Base-by-base conservation (phyloP, 2,888 invertebrate species). In the Aromia moschata region DNA sequence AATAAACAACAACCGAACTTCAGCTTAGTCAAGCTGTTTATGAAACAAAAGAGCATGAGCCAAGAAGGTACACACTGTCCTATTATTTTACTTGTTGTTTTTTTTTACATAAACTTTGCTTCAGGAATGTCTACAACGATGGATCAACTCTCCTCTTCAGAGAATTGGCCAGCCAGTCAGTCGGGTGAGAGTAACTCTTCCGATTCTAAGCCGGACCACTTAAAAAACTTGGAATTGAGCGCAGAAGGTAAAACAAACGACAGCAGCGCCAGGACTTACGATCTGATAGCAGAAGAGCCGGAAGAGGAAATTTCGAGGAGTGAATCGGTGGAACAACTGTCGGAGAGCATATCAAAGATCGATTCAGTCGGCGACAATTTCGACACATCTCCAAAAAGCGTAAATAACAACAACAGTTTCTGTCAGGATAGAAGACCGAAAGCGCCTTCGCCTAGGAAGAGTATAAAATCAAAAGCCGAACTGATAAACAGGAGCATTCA, bases 21-120 rank as follows among this genome's bases (percentile, higher is more conserved):
- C 78, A 94, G 90, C 80, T 85, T 94, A 74, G 92, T 94, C 38
- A 92, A 92, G 79, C 83, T 94, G 66, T 94, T 94, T 76, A 94
- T 94, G 85, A 93, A 94, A 79, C 94, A 94, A 77, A 93, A 93
- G 79, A 93, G 92, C 77, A 87, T 87, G 82, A 91, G 92, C 67
- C 89, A 88, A 54, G 92, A 92, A 78, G 89, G 89, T 56, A 89
- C 88, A 70, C n/a, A n/a, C n/a, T n/a, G n/a, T n/a, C n/a, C n/a
- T n/a, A n/a, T n/a, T n/a, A n/a, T n/a, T n/a, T n/a, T n/a, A n/a
- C n/a, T n/a, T n/a, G n/a, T n/a, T n/a, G n/a, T n/a, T n/a, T n/a
- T n/a, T n/a, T n/a, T n/a, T n/a, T n/a, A n/a, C n/a, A n/a, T n/a
- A n/a, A n/a, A n/a, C n/a, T 56, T 30, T 52, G 20, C 58, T 62